Base-by-base conservation (phyloP, 2,888 invertebrate genomes). In the Gerosis bhagava region DNA sequence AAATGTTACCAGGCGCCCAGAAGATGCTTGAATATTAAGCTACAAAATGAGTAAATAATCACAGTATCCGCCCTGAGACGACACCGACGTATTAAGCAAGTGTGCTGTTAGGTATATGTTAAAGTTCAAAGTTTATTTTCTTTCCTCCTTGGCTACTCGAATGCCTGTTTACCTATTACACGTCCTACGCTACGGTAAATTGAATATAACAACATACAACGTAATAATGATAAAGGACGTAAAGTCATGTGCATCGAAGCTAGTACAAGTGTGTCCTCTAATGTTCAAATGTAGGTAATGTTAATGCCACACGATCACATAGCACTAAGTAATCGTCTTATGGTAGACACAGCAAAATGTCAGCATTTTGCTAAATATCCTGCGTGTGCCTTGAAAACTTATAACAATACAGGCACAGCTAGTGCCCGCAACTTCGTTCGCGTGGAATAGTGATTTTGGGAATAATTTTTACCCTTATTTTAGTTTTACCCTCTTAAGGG, bases 301-400 rank as follows among this genome's bases (percentile, higher is more conserved):
- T 69, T 67, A 76, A 77, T 74, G 72, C 62, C 71, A 70, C 53
- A 63, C 65, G 69, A 66, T 69, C 62, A 62, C 58, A 64, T 66
- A 62, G 68, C 62, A 63, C 61, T 63, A 62, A 69, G 67, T 67
- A 71, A 67, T 61, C 59, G 65, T 63, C 65, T 60, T 63, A 64
- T 67, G 54, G 63, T 57, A 65, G 65, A 46, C 62, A 53, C 59
- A 59, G 60, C 54, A 62, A 77, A 74, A 77, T 78, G 76, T 66
- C 76, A 77, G 66, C 62, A 60, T 63, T 60, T 63, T 60, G 65
- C 59, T 71, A 67, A 73, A 73, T 70, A 73, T 65, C 67, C 57
- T 67, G 65, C 59, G 62, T 62, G 54, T 51, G 44, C 46, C 49
- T 51, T 49, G 45, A 56, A 54, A 56, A 55, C 46, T 48, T 34